A percentile compares a stretch with the other conserved stretches of the same genome.
Evolutionary conservation across 2,113 vertebrate genomes (phyloP).

Genomic region (Haemorhous mexicanus): DNA sequence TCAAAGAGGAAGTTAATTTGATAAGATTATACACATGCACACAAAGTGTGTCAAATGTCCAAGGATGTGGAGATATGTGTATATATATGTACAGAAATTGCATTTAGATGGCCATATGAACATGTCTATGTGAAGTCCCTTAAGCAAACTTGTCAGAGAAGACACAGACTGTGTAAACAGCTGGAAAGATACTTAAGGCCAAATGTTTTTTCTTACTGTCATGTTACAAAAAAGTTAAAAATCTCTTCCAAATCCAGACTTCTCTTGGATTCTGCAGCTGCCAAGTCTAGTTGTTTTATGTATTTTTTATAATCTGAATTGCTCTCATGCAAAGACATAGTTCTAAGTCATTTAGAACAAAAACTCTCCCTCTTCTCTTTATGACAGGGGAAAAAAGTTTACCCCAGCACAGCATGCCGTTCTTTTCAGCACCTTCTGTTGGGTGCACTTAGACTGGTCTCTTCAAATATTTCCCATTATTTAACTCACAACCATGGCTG

Average conservation of each 20-base stretch:
- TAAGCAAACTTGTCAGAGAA: background rate
- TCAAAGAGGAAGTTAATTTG: constrained; percentile 41
- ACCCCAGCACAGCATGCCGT: background rate
- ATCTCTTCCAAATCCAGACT: constrained; percentile 50
- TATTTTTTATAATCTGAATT: constrained; percentile 59
- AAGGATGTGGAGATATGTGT: background rate
- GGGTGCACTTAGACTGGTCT: background rate
- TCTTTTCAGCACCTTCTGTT: constrained; percentile 28
- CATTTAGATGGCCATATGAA: background rate
- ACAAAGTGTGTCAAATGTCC: background rate
- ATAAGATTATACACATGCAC: background rate
- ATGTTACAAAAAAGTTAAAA: constrained; percentile 28
- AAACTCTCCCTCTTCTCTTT: constrained; percentile 15
- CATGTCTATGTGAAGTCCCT: background rate
- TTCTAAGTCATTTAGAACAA: constrained; percentile 35
- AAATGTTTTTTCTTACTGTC: constrained; percentile 36
- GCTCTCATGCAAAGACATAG: background rate
- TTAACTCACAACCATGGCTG: background rate
- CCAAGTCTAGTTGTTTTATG: constrained; percentile 44
- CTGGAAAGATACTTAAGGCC: constrained; percentile 23
- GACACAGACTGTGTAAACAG: constrained; percentile 10
- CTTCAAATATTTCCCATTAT: background rate
- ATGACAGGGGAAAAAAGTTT: background rate
- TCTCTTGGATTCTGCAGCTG: constrained; percentile 56
- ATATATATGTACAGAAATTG: background rate